A percentile compares a stretch with the other conserved stretches of the same genome.
phyloP scores from a whole-genome alignment of 2,797 vertebrate genomes.

The Gouania willdenowi region DNA sequence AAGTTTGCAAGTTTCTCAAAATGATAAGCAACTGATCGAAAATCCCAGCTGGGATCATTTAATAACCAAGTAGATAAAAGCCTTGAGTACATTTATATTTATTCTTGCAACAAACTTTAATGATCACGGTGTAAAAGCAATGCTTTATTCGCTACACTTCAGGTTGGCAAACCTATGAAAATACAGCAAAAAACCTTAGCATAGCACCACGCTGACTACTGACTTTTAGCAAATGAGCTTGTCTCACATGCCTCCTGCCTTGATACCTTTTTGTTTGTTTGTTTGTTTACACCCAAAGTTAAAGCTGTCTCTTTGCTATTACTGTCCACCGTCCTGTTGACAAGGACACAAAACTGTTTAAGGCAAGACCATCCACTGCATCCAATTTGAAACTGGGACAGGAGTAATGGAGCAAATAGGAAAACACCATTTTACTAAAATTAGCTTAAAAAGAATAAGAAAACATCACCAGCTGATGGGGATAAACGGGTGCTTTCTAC shows the following conservation, averaged over 20 bases:
- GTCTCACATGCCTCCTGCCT: too few relatives aligned
- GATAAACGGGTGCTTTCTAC: too few relatives aligned
- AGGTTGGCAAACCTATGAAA: too few relatives aligned
- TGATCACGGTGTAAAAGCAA: background rate
- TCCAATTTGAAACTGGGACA: constrained; percentile 3
- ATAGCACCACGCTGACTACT: constrained; percentile 21
- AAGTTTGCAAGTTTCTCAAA: background rate
- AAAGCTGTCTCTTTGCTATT: constrained; percentile 10
- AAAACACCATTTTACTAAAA: too few relatives aligned
- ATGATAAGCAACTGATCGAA: background rate
- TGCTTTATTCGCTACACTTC: too few relatives aligned
- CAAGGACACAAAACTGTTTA: background rate
- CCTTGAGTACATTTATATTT: background rate
- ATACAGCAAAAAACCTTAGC: too few relatives aligned
- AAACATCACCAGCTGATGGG: too few relatives aligned
- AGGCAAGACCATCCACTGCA: background rate
- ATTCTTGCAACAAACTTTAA: background rate
- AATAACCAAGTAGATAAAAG: too few relatives aligned
- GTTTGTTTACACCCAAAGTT: constrained; percentile 19
- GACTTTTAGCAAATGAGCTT: too few relatives aligned
- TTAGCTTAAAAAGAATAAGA: too few relatives aligned
- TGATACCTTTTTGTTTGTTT: too few relatives aligned
- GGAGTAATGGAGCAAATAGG: too few relatives aligned
- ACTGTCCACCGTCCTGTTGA: background rate
- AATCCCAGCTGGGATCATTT: background rate